A percentile compares a stretch with the other conserved stretches of the same genome.
Evolutionary conservation across 2,797 vertebrate genomes (phyloP).

Genomic region (Carcharodon carcharias): DNA sequence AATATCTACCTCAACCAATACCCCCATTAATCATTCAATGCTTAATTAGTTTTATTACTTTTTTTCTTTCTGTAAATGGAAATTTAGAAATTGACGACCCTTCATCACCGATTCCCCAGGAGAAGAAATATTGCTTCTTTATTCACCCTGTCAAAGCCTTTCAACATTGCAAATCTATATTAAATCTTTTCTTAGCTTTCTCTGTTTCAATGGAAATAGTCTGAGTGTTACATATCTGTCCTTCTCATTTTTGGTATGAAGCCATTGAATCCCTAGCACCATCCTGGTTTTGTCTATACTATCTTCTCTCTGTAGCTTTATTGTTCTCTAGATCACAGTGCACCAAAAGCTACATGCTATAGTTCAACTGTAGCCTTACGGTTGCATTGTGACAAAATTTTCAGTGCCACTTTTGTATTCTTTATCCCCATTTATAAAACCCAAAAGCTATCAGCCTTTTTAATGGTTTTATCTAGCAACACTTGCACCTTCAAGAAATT

Average conservation of each 20-base stretch:
- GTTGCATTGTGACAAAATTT: not conserved
- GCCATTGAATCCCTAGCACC: not conserved
- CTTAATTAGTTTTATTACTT: no score
- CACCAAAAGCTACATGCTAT: not conserved
- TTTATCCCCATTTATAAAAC: not conserved
- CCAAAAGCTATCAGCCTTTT: not conserved
- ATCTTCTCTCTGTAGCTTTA: not conserved
- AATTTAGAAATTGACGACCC: no score
- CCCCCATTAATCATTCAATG: no score
- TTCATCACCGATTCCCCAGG: not conserved
- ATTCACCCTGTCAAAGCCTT: not conserved
- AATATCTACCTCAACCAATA: no score
- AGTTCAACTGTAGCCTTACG: not conserved
- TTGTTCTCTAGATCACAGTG: not conserved
- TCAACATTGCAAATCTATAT: no score
- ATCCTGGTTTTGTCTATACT: not conserved
- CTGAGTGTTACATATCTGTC: not conserved
- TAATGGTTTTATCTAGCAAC: not conserved
- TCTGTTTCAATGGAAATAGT: not conserved
- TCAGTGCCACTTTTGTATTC: not conserved
- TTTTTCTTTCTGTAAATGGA: no score
- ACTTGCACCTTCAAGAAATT: not conserved
- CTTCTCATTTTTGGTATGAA: not conserved
- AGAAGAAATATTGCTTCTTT: not conserved
- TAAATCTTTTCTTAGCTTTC: not conserved